These are phyloP conservation scores for Melanotaenia duboulayi DNA, from an alignment of 2,113 vertebrate genomes.

Conservation along the genomic window DNA sequence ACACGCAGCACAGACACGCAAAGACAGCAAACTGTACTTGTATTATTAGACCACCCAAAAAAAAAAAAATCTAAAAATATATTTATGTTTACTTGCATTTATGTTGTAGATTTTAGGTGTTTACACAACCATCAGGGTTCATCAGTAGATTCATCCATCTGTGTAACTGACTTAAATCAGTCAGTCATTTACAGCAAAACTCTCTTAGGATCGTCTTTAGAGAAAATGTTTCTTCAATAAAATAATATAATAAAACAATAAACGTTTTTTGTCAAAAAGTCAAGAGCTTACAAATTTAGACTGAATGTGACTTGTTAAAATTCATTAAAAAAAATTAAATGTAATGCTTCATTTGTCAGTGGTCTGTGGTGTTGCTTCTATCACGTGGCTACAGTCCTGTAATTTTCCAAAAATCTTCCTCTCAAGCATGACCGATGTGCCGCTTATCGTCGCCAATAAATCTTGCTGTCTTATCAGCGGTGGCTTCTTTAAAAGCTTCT, in stretches of 20 bases:
- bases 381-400: conserved; percentile 20
- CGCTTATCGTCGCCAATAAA: conserved; percentile 21
- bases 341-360: neutral
- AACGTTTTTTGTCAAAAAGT: too few relatives aligned
- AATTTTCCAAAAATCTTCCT: conserved; percentile 10
- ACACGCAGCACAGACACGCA: neutral
- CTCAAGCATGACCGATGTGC: conserved; percentile 15
- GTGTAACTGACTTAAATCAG: neutral
- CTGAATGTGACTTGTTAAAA: neutral
- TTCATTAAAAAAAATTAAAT: neutral
- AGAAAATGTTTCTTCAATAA: too few relatives aligned
- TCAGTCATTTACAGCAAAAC: neutral
- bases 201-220: too few relatives aligned
- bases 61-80: too few relatives aligned
- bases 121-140: neutral
- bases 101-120: neutral
- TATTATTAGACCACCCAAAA: neutral
- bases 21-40: neutral
- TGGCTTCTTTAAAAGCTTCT: conserved; percentile 13
- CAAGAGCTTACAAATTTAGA: too few relatives aligned
- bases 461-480: conserved; percentile 15
- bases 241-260: too few relatives aligned
- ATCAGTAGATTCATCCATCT: neutral
- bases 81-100: neutral
- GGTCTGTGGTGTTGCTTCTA: conserved; percentile 8